Base-by-base conservation (phyloP, 1,140 invertebrate species). In the Atopsyche davidsoni region DNA sequence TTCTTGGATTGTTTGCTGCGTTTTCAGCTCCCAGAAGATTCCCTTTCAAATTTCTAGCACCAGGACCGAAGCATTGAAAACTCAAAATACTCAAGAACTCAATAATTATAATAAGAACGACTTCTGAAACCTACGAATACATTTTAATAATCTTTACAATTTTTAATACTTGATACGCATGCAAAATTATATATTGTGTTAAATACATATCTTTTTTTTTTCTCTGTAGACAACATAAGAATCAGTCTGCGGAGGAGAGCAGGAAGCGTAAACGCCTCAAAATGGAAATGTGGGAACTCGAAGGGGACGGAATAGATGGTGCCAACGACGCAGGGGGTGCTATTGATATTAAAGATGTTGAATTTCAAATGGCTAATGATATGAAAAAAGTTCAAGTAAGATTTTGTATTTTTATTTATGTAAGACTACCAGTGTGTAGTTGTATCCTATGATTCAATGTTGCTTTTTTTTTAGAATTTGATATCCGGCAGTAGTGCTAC, bases 331-430 rank as follows among this genome's bases (percentile, higher is more conserved):
- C 78, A 25, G 76, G 79, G 41, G 75, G 75, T 7, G 70, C 74
- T 44, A 75, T 86, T 14, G 90, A 97, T 66, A 87, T 96, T 24
- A 82, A 88, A 58, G 92, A 97, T 67, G 79, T 98, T n/a, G 92
- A 96, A 67, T 92, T 92, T 70, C 73, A 88, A 22, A 75, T 94
- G 62, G 83, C 72, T 25, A 82, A 89, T 62, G 83, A 88, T 66
- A 70, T 75, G 2, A 72, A 65, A n/a, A 77, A 87, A 66, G 76
- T 89, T 35, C 70, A 76, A 46, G 72, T 76, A 62, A 52, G 44
- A 28, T 17, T 36, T 46, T n/a, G n/a, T n/a, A n/a, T n/a, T n/a
- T n/a, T n/a, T n/a, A n/a, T n/a, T n/a, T n/a, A n/a, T n/a, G n/a
- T n/a, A n/a, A n/a, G n/a, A n/a, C n/a, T n/a, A n/a, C n/a, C n/a